Percentiles rank a stretch among this genome's conserved stretches.
These are phyloP conservation scores for Mercenaria mercenaria DNA, from an alignment of 1,140 invertebrate genomes.

Conservation along the genomic window DNA sequence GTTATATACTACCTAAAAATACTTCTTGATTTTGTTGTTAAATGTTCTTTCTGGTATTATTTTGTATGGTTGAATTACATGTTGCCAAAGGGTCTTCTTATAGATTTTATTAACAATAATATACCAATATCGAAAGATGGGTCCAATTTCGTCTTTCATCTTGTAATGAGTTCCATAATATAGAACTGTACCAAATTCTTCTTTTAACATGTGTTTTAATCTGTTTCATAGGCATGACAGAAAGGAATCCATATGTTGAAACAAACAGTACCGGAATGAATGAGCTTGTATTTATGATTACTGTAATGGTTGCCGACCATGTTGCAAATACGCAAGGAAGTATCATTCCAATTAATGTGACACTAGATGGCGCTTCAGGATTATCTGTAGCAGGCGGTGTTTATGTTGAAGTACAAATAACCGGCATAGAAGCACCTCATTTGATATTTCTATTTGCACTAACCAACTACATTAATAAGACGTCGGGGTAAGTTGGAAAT, in stretches of 20 bases:
- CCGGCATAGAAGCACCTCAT: constrained; percentile 7
- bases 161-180: too few relatives aligned
- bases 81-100: too few relatives aligned
- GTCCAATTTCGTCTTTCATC: too few relatives aligned
- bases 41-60: too few relatives aligned
- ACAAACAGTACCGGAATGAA: not conserved
- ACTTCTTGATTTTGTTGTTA: too few relatives aligned
- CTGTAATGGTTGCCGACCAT: constrained; percentile 33
- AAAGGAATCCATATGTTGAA: constrained; percentile 3
- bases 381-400: not conserved
- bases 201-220: too few relatives aligned
- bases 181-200: too few relatives aligned
- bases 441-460: constrained; percentile 14
- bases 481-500: constrained; percentile 12
- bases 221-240: not conserved
- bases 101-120: too few relatives aligned
- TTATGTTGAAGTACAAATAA: constrained; percentile 32
- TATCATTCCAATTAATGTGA: constrained; percentile 8
- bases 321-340: constrained; percentile 31
- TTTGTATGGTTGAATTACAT: too few relatives aligned
- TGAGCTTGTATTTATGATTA: not conserved
- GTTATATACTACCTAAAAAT: too few relatives aligned
- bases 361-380: not conserved
- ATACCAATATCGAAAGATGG: too few relatives aligned
- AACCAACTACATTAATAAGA: constrained; percentile 13